Evolutionary conservation across 2,113 vertebrate genomes (phyloP), one percentile per base, ranked within the genome.

Genomic region (Panurus biarmicus): DNA sequence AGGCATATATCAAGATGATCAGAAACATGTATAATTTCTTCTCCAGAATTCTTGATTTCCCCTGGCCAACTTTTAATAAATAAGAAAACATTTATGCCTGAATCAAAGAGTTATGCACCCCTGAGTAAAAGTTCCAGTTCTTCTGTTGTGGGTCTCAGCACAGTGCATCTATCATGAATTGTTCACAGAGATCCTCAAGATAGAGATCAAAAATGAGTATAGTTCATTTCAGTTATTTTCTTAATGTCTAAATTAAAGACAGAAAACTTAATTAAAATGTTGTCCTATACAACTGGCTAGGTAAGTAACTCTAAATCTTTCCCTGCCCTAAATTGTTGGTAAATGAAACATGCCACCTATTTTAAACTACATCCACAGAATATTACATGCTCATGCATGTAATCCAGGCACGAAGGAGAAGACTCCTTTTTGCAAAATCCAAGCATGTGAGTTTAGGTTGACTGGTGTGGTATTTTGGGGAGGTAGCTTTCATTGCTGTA

Each of bases 11-110:
- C 78, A 94, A 56, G 66, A 66, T 47, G 73, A 93, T 92, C 78
- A 96, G 77, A 92, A 92, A 58, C 48, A 80, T 33, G 57, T 71
- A 78, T 67, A 81, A 91, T 93, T 93, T 93, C 70, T 94, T 87
- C 47, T 86, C 51, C 24, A 47, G 38, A 85, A 87, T 88, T 94
- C 66, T 79, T 89, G 21, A 90, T 93, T 95, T 85, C 48, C 61
- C 40, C 16, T 1, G 6, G 64, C 48, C 42, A 88, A 38, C 58
- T 84, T 92, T 56, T 70, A 91, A 86, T 95, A 95, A 96, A 78
- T 77, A 86, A 67, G 60, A 51, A 88, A 87, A 83, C 31, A 70
- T 85, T 87, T 79, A 75, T 83, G 76, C 50, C 24, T 85, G 79
- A 90, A 93, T 94, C 90, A 77, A 85, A 96, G 87, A 75, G 53